phyloP scores from a whole-genome alignment of 2,888 invertebrate species.

The Hemistola chrysoprasaria region DNA sequence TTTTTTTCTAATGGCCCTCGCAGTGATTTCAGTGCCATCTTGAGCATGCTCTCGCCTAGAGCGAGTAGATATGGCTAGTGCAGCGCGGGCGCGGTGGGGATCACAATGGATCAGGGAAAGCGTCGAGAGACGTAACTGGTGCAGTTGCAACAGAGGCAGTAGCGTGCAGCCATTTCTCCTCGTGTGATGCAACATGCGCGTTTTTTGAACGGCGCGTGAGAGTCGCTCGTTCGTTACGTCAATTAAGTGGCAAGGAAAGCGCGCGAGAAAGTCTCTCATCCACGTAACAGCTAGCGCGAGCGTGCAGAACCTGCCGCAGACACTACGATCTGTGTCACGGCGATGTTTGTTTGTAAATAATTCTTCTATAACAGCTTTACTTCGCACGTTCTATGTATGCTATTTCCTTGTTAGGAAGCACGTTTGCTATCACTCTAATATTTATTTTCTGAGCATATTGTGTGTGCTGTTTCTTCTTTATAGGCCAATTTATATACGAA shows the following conservation, averaged over 20 bases:
- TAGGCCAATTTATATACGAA: no score
- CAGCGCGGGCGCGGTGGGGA: conserved; percentile 42
- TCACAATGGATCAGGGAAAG: conserved; percentile 71
- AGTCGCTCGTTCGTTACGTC: conserved; percentile 77
- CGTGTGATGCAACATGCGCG: conserved; percentile 73
- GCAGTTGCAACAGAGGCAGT: conserved; percentile 70
- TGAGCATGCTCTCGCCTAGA: conserved; percentile 30
- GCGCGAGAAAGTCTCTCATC: conserved; percentile 70
- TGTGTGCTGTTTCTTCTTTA: no score
- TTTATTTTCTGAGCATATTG: no score
- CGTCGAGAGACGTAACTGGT: conserved; percentile 60
- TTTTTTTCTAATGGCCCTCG: conserved; percentile 67
- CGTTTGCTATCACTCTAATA: conserved; percentile 27
- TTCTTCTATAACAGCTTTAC: conserved; percentile 37
- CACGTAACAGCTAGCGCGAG: conserved; percentile 62
- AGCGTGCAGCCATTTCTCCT: conserved; percentile 78
- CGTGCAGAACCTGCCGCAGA: conserved; percentile 45
- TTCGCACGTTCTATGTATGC: conserved; percentile 47
- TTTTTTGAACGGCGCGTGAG: conserved; percentile 74
- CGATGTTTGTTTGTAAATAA: conserved; percentile 73
- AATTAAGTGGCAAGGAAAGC: conserved; percentile 77
- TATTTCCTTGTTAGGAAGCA: conserved; percentile 43
- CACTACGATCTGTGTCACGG: conserved; percentile 66
- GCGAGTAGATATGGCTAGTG: conserved; percentile 27
- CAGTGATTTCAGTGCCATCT: conserved; percentile 56